These are phyloP conservation scores for Drosophila sturtevanti DNA, from an alignment of 1,140 invertebrate species.

Conservation along the genomic window DNA sequence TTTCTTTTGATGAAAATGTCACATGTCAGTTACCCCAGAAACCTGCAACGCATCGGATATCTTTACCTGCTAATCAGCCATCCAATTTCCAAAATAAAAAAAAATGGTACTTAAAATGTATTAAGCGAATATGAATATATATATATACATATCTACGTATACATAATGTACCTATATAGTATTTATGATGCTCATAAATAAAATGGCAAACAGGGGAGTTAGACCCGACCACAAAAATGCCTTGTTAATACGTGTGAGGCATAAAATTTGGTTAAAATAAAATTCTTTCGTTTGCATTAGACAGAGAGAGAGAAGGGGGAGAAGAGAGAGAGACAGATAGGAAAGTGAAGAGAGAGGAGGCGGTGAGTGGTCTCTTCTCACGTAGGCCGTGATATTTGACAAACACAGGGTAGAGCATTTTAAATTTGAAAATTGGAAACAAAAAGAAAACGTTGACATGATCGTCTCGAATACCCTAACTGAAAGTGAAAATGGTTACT, in stretches of 20 bases:
- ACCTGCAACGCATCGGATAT: neutral
- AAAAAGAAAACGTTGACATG: neutral
- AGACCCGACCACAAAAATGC: slow-evolving; percentile 21
- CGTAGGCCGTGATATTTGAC: slow-evolving; percentile 10
- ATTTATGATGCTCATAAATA: slow-evolving; percentile 66
- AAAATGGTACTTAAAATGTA: slow-evolving; percentile 14
- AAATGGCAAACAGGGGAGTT: slow-evolving; percentile 38
- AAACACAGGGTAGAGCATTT: slow-evolving; percentile 1
- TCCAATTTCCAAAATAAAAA: neutral
- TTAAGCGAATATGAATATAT: slow-evolving; percentile 39
- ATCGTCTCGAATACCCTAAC: neutral
- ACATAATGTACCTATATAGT: slow-evolving; percentile 35
- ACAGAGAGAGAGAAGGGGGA: neutral
- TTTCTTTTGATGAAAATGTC: slow-evolving; percentile 14
- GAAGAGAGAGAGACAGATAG: neutral
- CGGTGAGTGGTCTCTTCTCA: slow-evolving; percentile 5
- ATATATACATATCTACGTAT: slow-evolving; percentile 56
- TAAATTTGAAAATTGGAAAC: neutral
- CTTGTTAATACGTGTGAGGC: slow-evolving; percentile 53
- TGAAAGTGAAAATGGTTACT: neutral
- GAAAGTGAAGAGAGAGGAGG: neutral
- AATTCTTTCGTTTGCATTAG: neutral
- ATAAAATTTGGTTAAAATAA: slow-evolving; percentile 39
- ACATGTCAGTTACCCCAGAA: slow-evolving; percentile 6
- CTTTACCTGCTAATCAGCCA: slow-evolving; percentile 8